Percentiles rank a stretch among this genome's conserved stretches.
These are phyloP conservation scores for Anser cygnoides DNA, from an alignment of 2,113 vertebrate genomes.

Conservation along the genomic window DNA sequence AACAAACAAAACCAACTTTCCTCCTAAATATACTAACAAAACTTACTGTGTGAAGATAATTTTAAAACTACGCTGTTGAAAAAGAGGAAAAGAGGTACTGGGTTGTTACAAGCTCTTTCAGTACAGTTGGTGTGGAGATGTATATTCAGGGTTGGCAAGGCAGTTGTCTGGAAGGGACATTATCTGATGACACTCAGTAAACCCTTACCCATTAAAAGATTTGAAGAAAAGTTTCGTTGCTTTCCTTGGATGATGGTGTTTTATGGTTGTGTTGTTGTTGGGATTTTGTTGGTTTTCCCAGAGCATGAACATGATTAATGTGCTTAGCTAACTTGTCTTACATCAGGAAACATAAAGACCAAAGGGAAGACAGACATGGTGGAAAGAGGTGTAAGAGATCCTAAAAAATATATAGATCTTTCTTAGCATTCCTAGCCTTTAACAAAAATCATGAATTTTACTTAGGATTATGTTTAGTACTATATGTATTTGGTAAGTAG, in stretches of 20 bases:
- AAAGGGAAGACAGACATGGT: not conserved
- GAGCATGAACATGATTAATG: slow-evolving; percentile 48
- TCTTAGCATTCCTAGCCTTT: not conserved
- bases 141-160: slow-evolving; percentile 19
- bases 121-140: not conserved
- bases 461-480: not conserved
- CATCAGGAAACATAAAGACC: not conserved
- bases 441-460: not conserved
- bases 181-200: slow-evolving; percentile 50
- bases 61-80: not conserved
- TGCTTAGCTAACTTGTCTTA: not conserved
- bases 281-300: too few species aligned
- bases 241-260: not conserved
- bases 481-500: not conserved
- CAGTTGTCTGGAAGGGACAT: slow-evolving; percentile 37
- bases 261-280: not conserved
- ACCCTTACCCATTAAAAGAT: slow-evolving; percentile 22
- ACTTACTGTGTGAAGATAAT: not conserved
- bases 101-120: not conserved
- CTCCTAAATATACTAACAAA: not conserved
- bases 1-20: too few species aligned
- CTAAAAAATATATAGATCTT: not conserved
- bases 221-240: not conserved
- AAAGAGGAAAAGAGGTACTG: not conserved
- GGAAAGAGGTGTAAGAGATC: not conserved